Percentiles rank a stretch among this genome's conserved stretches.
phyloP scores from a whole-genome alignment of 2,113 vertebrate species.

The Saccopteryx bilineata region DNA sequence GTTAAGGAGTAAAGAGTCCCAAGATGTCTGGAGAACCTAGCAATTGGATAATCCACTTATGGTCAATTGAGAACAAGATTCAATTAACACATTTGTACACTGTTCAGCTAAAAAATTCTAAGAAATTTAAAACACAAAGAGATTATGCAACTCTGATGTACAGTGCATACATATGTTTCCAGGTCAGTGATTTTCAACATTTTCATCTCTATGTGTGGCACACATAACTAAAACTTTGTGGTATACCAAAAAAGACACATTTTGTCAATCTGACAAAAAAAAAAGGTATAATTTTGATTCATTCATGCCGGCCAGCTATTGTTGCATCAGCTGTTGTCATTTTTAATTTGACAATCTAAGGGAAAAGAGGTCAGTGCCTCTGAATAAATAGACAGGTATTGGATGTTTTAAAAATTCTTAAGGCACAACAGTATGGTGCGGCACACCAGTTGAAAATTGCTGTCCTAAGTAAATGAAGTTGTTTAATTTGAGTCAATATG shows the following conservation, averaged over 20 bases:
- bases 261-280: neutral
- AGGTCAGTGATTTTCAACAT: neutral
- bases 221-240: neutral
- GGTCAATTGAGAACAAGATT: conserved; percentile 69
- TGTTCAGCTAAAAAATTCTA: conserved; percentile 54
- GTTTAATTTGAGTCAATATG: conserved; percentile 35
- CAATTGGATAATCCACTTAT: conserved; percentile 65
- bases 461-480: conserved; percentile 32
- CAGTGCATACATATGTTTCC: conserved; percentile 9
- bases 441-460: neutral
- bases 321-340: neutral
- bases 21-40: conserved; percentile 42
- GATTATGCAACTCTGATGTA: neutral
- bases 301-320: neutral
- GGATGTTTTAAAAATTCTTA: neutral
- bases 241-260: neutral
- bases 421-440: neutral
- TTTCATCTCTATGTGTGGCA: neutral
- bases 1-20: conserved; percentile 7
- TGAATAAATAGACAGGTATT: neutral
- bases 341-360: neutral
- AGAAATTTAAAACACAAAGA: conserved; percentile 61
- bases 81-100: conserved; percentile 56
- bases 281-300: neutral
- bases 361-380: neutral